Percentiles rank a stretch among this genome's conserved stretches.
phyloP scores from a whole-genome alignment of 2,888 invertebrate genomes.

The Mimas tiliae region DNA sequence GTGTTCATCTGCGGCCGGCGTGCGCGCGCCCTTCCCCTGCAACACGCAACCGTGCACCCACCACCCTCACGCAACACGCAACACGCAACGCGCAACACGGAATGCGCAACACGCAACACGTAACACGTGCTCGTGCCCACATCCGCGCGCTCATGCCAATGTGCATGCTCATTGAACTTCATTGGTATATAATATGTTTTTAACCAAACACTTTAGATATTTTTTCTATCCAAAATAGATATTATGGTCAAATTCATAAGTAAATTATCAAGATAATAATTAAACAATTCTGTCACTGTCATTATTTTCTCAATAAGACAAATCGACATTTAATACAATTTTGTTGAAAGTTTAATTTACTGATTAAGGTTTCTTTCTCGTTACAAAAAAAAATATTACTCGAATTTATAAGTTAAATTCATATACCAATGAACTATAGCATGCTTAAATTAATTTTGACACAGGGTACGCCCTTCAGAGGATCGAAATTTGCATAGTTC shows the following conservation, averaged over 20 bases:
- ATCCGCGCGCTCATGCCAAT: constrained; percentile 14
- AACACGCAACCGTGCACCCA: constrained; percentile 66
- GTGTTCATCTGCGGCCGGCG: constrained; percentile 68
- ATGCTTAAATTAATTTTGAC: constrained; percentile 42
- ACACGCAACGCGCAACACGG: constrained; percentile 36
- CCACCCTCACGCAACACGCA: constrained; percentile 62
- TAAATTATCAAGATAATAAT: too few species aligned
- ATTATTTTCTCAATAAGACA: too few species aligned
- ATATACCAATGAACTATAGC: constrained; percentile 54
- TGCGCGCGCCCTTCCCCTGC: constrained; percentile 77
- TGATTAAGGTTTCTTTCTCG: too few species aligned
- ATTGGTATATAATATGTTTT: constrained; percentile 31
- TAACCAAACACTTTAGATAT: background rate
- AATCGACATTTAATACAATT: background rate
- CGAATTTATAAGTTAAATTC: constrained; percentile 23
- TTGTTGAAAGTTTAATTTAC: background rate
- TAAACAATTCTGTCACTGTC: too few species aligned
- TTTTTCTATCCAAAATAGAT: too few species aligned
- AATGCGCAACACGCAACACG: background rate
- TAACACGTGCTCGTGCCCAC: background rate
- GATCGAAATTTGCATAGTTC: constrained; percentile 2
- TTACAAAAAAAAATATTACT: background rate
- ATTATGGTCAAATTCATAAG: too few species aligned
- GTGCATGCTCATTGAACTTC: constrained; percentile 28
- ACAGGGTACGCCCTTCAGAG: background rate